phyloP scores from a whole-genome alignment of 2,888 invertebrate species.

The Metallyticus violacea region DNA sequence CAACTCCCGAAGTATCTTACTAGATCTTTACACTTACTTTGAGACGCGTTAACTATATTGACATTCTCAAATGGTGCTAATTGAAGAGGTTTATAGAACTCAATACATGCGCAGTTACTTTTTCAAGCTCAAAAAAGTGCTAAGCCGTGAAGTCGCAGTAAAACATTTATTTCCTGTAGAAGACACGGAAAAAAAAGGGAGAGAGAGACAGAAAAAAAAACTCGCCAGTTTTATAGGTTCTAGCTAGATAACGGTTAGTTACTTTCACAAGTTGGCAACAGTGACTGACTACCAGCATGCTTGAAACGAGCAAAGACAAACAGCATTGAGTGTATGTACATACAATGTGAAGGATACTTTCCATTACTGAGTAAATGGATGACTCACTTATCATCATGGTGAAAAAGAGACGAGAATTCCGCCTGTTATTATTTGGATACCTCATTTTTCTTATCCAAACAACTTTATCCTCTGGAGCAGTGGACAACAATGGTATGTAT shows the following conservation, averaged over 20 bases:
- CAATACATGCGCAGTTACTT: no score
- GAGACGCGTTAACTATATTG: no score
- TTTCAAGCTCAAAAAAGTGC: no score
- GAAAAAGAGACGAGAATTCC: not conserved
- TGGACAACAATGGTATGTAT: not conserved
- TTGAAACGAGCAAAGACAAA: not conserved
- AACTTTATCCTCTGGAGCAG: not conserved
- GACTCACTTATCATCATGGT: not conserved
- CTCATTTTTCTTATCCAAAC: not conserved
- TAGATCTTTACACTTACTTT: no score
- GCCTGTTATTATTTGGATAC: not conserved
- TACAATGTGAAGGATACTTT: not conserved
- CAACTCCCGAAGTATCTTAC: no score
- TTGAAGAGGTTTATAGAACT: no score
- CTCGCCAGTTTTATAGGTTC: not conserved
- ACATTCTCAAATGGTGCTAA: no score
- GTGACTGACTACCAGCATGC: not conserved
- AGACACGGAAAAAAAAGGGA: no score
- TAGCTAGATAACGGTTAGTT: not conserved
- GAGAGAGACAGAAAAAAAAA: no score
- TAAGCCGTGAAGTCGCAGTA: no score
- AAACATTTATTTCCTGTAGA: no score
- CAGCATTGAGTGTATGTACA: not conserved
- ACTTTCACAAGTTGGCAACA: no score
- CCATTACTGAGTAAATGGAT: not conserved